Conservation (phyloP, 2,113 vertebrate species). For the Alectura lathami region DNA sequence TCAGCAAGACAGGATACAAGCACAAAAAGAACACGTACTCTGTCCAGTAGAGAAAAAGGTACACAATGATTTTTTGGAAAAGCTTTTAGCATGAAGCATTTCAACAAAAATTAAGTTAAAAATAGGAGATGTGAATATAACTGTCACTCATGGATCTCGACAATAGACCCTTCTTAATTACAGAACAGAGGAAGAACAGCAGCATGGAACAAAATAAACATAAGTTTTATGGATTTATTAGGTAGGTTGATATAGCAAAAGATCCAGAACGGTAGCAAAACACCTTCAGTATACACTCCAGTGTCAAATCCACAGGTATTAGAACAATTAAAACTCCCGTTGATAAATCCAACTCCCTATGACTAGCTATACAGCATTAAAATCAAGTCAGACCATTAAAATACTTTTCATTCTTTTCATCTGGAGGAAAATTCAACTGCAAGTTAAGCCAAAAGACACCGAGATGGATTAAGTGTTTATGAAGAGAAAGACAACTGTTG, state of each 20-base stretch:
- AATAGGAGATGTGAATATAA: neutral
- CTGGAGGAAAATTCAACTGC: neutral
- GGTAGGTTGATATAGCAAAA: neutral
- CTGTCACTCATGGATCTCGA: neutral
- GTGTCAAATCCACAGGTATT: neutral
- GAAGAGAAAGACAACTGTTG: conserved; percentile 34
- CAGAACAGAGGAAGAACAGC: neutral
- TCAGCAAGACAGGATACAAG: neutral
- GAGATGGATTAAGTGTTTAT: conserved; percentile 46
- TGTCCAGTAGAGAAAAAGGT: neutral
- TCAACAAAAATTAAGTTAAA: neutral
- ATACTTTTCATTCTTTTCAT: conserved; percentile 16
- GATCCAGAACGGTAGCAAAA: neutral
- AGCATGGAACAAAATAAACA: neutral
- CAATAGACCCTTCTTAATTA: neutral
- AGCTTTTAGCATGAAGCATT: neutral
- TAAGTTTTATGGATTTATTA: neutral
- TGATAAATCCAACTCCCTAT: neutral
- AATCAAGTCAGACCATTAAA: conserved; percentile 8
- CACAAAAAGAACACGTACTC: neutral
- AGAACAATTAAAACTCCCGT: neutral
- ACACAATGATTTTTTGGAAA: neutral
- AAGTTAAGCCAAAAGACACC: neutral
- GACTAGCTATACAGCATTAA: neutral
- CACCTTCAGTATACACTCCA: neutral